Percentiles rank a stretch among this genome's conserved stretches.
Evolutionary conservation across 2,888 invertebrate species (phyloP).

Genomic region (Cheilosia pagana): DNA sequence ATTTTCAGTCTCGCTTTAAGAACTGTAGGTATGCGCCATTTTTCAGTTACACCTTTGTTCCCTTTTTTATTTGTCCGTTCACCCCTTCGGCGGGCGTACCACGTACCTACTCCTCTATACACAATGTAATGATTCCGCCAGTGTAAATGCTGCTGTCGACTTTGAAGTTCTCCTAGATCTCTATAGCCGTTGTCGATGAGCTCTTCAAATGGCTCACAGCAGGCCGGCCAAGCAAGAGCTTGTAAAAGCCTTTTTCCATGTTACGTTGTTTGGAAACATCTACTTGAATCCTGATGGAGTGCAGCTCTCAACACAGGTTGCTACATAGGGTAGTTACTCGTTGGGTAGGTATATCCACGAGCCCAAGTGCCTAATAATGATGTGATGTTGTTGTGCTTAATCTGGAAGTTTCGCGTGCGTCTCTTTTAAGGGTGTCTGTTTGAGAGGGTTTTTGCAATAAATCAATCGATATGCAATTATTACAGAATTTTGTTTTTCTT

Average conservation of each 20-base stretch:
- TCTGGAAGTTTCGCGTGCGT: slow-evolving; percentile 50
- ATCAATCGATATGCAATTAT: slow-evolving; percentile 61
- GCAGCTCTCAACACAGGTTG: slow-evolving; percentile 43
- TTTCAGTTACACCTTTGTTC: slow-evolving; percentile 10
- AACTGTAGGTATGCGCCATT: too few relatives aligned
- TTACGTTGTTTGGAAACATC: slow-evolving; percentile 64
- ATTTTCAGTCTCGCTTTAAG: too few relatives aligned
- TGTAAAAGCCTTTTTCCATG: slow-evolving; percentile 63
- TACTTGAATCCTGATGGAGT: slow-evolving; percentile 58
- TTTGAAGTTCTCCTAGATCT: slow-evolving; percentile 50
- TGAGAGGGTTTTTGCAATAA: slow-evolving; percentile 26
- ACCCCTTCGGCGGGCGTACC: slow-evolving; percentile 15
- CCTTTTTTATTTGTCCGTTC: slow-evolving; percentile 29
- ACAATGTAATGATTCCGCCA: slow-evolving; percentile 33
- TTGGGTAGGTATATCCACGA: not conserved
- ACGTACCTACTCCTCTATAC: too few relatives aligned
- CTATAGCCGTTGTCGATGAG: slow-evolving; percentile 49
- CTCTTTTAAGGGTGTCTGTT: slow-evolving; percentile 5
- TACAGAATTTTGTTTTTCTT: not conserved
- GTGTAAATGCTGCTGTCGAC: slow-evolving; percentile 41
- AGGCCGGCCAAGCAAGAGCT: slow-evolving; percentile 20
- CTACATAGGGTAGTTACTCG: not conserved
- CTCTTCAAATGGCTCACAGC: slow-evolving; percentile 44
- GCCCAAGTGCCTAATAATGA: slow-evolving; percentile 29
- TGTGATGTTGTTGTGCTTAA: slow-evolving; percentile 58